Percentiles rank a stretch among this genome's conserved stretches.
phyloP scores from a whole-genome alignment of 2,888 invertebrate species.

The Heliconius sara region DNA sequence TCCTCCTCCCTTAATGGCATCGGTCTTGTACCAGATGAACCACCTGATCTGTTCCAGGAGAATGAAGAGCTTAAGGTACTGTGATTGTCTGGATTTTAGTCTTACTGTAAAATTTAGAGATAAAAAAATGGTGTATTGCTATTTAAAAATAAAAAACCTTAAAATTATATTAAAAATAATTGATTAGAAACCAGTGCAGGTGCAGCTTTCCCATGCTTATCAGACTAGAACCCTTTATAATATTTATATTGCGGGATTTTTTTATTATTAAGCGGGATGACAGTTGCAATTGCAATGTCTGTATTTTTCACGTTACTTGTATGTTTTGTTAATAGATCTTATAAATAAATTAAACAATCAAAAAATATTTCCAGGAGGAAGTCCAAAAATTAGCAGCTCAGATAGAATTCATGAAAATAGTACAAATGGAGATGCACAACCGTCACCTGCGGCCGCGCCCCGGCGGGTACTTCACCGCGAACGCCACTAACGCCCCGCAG shows the following conservation, averaged over 20 bases:
- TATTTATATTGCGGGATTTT: no score
- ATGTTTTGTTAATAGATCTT: no score
- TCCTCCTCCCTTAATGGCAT: conserved; percentile 94
- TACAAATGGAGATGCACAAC: conserved; percentile 96
- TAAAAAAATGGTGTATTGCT: no score
- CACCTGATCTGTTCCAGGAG: conserved; percentile 93
- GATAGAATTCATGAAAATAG: conserved; percentile 97
- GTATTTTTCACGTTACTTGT: no score
- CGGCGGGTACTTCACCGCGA: conserved; percentile 90
- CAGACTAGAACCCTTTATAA: no score
- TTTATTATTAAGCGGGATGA: no score
- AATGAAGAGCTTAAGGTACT: conserved; percentile 94
- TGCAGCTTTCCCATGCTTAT: no score
- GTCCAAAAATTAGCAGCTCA: conserved; percentile 95
- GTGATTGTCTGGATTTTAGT: not conserved
- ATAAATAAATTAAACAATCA: not conserved
- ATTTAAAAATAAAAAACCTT: no score
- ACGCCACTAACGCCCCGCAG: conserved; percentile 58
- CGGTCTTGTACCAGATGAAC: conserved; percentile 92
- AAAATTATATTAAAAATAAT: no score
- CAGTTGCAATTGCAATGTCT: no score
- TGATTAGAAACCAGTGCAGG: no score
- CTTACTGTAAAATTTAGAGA: no score
- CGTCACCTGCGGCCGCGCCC: conserved; percentile 92
- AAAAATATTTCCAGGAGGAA: conserved; percentile 87